These are phyloP conservation scores for Chrysogorgia sp. DNA, from an alignment of 92 coral and sea anemone species.

Conservation along the genomic window DNA sequence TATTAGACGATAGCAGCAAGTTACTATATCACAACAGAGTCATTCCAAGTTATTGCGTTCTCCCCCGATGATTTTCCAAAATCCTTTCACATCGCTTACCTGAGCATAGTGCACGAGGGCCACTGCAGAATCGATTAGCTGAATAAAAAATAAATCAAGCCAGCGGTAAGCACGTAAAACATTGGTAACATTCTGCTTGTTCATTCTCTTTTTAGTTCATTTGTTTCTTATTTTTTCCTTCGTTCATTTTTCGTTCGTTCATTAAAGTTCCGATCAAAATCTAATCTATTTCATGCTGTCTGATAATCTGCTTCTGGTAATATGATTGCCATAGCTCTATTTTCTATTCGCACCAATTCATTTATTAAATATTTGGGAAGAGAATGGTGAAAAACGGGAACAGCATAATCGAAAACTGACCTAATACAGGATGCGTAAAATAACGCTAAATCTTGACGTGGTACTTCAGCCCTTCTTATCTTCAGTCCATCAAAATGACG, in stretches of 20 bases:
- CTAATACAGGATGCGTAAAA: slow-evolving; percentile 11
- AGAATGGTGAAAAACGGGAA: neutral
- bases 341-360: no score
- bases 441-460: neutral
- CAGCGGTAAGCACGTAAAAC: slow-evolving; percentile 5
- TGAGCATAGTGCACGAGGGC: slow-evolving; percentile 97
- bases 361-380: slow-evolving; percentile 11
- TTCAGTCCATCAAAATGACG: no score
- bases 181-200: neutral
- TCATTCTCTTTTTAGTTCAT: no score
- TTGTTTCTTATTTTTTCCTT: neutral
- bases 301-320: no score
- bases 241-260: neutral
- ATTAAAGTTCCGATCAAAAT: no score
- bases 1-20: no score
- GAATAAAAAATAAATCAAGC: slow-evolving; percentile 11
- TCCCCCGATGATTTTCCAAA: no score
- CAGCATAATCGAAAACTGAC: slow-evolving; percentile 1
- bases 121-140: slow-evolving; percentile 94
- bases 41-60: no score
- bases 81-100: slow-evolving; percentile 53
- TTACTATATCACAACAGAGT: no score
- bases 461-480: neutral
- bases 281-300: no score
- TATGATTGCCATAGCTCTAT: no score